Percentiles rank a stretch among this genome's conserved stretches.
phyloP scores from a whole-genome alignment of 2,113 vertebrate genomes.

The Scolopax mira region DNA sequence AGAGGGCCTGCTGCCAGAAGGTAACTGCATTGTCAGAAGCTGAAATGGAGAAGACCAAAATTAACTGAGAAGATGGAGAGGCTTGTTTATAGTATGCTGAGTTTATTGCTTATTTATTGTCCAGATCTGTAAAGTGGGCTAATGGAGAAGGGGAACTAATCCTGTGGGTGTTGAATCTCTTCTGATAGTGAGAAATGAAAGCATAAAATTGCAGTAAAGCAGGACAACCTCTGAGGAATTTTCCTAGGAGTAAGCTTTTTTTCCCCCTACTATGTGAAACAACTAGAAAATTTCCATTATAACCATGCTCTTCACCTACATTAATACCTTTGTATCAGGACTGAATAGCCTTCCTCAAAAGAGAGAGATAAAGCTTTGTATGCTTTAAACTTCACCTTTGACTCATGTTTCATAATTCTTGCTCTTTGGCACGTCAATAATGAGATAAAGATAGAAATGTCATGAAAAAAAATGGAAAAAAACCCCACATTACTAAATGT shows the following conservation, averaged over 20 bases:
- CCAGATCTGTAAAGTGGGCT: neutral
- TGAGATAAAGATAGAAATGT: neutral
- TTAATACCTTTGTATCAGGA: neutral
- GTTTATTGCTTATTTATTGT: slow-evolving; percentile 8
- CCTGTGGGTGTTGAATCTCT: neutral
- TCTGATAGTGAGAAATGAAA: neutral
- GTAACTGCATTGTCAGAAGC: neutral
- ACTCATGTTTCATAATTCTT: neutral
- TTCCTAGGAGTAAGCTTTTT: slow-evolving; percentile 29
- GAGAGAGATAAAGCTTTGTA: neutral
- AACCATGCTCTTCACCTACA: neutral
- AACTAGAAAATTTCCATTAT: slow-evolving; percentile 48
- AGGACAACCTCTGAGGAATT: neutral
- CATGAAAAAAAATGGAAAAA: neutral
- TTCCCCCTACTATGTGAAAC: neutral
- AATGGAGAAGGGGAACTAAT: slow-evolving; percentile 29
- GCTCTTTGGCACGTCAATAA: neutral
- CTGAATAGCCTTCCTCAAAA: neutral
- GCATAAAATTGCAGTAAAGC: slow-evolving; percentile 32
- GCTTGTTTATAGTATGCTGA: neutral
- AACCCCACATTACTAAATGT: neutral
- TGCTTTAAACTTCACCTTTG: neutral
- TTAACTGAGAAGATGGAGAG: neutral
- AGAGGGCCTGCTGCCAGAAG: neutral
- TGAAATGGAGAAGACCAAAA: neutral